A percentile compares a stretch with the other conserved stretches of the same genome.
These are phyloP conservation scores for Bos javanicus DNA, from an alignment of 2,113 vertebrate species.

Conservation along the genomic window DNA sequence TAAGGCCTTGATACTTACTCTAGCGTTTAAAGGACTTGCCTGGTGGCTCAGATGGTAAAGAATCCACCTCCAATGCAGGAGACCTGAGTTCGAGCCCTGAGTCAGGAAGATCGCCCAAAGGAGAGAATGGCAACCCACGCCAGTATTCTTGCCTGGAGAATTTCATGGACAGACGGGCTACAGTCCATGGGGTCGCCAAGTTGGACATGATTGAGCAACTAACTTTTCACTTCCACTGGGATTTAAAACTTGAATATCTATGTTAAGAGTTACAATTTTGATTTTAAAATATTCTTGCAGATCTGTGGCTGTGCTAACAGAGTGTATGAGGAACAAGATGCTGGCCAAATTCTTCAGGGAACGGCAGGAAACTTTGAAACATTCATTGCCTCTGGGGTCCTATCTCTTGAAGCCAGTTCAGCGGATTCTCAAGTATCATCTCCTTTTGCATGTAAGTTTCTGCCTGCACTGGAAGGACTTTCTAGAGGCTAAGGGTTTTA, in stretches of 20 bases:
- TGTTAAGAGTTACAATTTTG: rapidly evolving
- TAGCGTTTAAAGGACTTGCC: not conserved
- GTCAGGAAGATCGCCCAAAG: not conserved
- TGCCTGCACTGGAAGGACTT: rapidly evolving
- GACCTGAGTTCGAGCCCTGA: not conserved
- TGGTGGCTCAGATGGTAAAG: not conserved
- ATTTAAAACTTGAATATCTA: not conserved
- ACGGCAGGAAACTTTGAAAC: conserved; percentile 92
- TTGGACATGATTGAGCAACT: not conserved
- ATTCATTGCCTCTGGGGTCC: conserved; percentile 95
- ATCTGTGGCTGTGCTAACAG: conserved; percentile 95
- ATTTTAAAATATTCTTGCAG: conserved; percentile 75
- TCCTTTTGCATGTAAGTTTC: conserved; percentile 93
- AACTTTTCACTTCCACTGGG: not conserved
- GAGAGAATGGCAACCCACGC: not conserved
- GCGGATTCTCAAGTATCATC: conserved; percentile 98
- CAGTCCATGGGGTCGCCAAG: not conserved
- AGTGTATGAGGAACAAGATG: conserved; percentile 96
- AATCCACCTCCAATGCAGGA: not conserved
- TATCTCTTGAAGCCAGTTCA: conserved; percentile 99
- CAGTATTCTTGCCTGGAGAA: not conserved
- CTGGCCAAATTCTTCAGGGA: conserved; percentile 97
- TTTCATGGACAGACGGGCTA: not conserved
- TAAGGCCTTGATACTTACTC: not conserved
- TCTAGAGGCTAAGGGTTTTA: not conserved